Conservation (phyloP, 1,140 invertebrate species). For the Bombus pyrosoma region DNA sequence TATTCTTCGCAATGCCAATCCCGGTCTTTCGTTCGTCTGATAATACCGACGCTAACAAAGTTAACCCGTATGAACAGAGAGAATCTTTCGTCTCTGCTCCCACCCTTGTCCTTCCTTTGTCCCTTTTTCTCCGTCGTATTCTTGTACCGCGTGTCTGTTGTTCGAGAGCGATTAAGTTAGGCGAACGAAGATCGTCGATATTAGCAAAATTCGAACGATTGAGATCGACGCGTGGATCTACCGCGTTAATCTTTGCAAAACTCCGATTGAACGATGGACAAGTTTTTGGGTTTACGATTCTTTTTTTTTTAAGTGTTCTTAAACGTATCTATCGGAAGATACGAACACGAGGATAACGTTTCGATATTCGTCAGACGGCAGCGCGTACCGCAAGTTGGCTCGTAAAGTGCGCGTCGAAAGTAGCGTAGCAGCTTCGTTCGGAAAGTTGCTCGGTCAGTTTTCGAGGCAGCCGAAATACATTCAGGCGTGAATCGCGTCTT, state of each 20-base stretch:
- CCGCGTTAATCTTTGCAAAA: no score
- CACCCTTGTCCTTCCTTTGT: neutral
- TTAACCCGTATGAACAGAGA: constrained; percentile 67
- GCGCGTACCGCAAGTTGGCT: constrained; percentile 41
- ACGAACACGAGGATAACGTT: no score
- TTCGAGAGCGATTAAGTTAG: neutral
- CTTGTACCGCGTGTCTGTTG: neutral
- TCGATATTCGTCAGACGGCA: neutral
- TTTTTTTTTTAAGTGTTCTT: no score
- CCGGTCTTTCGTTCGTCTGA: constrained; percentile 74
- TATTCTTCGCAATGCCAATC: constrained; percentile 78
- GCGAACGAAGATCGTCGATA: no score
- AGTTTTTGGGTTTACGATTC: no score
- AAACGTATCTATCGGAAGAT: neutral
- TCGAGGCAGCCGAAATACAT: no score
- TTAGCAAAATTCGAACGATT: no score
- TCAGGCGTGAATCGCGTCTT: neutral
- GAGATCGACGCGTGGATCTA: no score
- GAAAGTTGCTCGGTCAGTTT: constrained; percentile 4
- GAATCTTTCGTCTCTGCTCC: neutral
- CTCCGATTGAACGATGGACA: no score
- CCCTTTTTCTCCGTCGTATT: neutral
- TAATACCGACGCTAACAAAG: constrained; percentile 77
- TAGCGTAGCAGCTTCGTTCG: neutral
- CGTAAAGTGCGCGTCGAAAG: constrained; percentile 42